phyloP scores from a whole-genome alignment of 2,888 invertebrate genomes.

The Brachypalpus laphriformis region DNA sequence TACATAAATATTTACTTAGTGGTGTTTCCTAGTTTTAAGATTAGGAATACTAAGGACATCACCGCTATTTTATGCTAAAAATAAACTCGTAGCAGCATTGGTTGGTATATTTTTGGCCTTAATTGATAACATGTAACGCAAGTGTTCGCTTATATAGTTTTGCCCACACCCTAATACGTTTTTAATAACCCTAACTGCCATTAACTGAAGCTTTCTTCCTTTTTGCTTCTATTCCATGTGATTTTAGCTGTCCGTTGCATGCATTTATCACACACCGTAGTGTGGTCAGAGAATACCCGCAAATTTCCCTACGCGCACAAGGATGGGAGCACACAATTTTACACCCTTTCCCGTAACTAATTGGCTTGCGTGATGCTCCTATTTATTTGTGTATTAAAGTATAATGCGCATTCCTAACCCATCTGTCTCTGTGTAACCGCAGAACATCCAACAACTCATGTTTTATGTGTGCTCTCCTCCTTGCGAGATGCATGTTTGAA shows the following conservation, averaged over 20 bases:
- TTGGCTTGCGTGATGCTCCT: conserved; percentile 72
- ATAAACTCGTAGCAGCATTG: no score
- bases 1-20: no score
- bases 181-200: conserved; percentile 59
- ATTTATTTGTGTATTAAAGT: conserved; percentile 59
- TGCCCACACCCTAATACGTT: conserved; percentile 54
- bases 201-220: background rate
- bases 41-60: no score
- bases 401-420: conserved; percentile 62
- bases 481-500: conserved; percentile 56
- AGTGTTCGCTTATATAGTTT: background rate
- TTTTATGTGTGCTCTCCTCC: conserved; percentile 34
- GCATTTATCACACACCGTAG: conserved; percentile 45
- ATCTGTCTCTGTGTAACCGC: conserved; percentile 67
- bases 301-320: conserved; percentile 18
- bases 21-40: no score
- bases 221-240: conserved; percentile 12
- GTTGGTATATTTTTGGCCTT: no score
- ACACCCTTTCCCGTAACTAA: conserved; percentile 73
- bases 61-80: no score
- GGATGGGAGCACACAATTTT: conserved; percentile 46
- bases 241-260: conserved; percentile 49
- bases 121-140: no score
- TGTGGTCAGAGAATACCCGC: conserved; percentile 42
- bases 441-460: conserved; percentile 36